These are phyloP conservation scores for Enteromius thamalakanensis DNA, from an alignment of 2,797 vertebrate genomes.

Conservation along the genomic window DNA sequence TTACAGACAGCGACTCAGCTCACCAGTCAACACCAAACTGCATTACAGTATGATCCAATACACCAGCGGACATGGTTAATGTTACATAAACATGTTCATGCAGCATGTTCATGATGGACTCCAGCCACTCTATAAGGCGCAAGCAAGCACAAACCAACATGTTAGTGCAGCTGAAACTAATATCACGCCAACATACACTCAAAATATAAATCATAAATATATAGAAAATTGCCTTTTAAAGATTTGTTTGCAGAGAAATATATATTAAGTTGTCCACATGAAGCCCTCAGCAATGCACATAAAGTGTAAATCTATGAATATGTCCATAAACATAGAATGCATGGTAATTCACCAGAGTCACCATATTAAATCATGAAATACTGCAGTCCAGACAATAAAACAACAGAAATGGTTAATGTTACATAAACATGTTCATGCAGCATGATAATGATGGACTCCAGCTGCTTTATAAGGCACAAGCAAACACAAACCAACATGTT, in stretches of 20 bases:
- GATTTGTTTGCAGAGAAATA: too few relatives aligned
- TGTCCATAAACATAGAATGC: neutral
- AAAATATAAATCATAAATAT: neutral
- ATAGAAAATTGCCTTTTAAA: too few relatives aligned
- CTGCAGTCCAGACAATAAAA: neutral
- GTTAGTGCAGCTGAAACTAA: slow-evolving; percentile 12
- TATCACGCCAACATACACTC: neutral
- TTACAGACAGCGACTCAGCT: slow-evolving; percentile 8
- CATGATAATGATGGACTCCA: neutral
- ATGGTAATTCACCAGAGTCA: neutral
- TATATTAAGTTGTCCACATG: too few relatives aligned
- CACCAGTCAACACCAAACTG: neutral
- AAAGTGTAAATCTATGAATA: neutral
- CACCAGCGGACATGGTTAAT: neutral
- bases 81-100: neutral
- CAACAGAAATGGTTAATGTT: neutral
- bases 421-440: neutral
- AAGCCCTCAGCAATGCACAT: too few relatives aligned
- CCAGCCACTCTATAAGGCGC: neutral
- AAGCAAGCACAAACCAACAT: slow-evolving; percentile 7
- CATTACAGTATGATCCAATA: neutral
- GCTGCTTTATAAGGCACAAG: slow-evolving; percentile 10
- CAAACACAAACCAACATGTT: neutral
- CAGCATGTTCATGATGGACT: neutral
- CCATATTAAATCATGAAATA: neutral